Base-by-base conservation (phyloP, 1,140 invertebrate species). In the Parapsyche elsis region DNA sequence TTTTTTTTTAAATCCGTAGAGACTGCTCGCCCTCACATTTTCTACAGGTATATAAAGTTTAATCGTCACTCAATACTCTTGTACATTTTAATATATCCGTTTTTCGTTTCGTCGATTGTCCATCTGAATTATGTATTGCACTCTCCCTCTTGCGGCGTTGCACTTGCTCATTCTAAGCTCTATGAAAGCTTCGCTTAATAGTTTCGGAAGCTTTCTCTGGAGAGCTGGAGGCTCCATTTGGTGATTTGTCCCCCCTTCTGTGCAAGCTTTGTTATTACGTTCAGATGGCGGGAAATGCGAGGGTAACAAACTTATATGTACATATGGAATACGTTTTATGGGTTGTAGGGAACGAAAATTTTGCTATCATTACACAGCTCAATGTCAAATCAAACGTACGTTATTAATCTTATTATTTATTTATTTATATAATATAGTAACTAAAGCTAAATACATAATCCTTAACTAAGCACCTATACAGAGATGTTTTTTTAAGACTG, bases 201-300 rank as follows among this genome's bases (percentile, higher is more conserved):
- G 73, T 75, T 75, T 75, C 45, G 1, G 21, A 75, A 75, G 73
- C 24, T 75, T 57, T 49, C 73, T 75, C 73, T 57, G 21, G 73
- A 75, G 73, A 75, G 9, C 14, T 19, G 16, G 21, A 45, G 45
- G 44, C 49, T 57, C 49, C 24, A 46, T 46, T 57, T 30, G 49
- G 73, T 75, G 73, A 75, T 75, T 75, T 75, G 73, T 75, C 73
- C 73, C 73, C 73, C 24, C 30, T 53, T n/a, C n/a, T 57, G 73
- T 53, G 70, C 26, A 5, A 38, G 70, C 12, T 71, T 9, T 30
- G 23, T 71, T 57, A 49, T 57, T 57, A 30, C 73, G 12, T 75
- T 75, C 49, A 57, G 49, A 75, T 26, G 46, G 12, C 44, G 73
- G 73, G 53, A 75, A 49, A 46, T 30, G n/a, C 9, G 19, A n/a